A percentile compares a stretch with the other conserved stretches of the same genome.
phyloP scores from a whole-genome alignment of 37 sponge, comb jelly and placozoan genomes.

The Lycopodina hypogea region DNA sequence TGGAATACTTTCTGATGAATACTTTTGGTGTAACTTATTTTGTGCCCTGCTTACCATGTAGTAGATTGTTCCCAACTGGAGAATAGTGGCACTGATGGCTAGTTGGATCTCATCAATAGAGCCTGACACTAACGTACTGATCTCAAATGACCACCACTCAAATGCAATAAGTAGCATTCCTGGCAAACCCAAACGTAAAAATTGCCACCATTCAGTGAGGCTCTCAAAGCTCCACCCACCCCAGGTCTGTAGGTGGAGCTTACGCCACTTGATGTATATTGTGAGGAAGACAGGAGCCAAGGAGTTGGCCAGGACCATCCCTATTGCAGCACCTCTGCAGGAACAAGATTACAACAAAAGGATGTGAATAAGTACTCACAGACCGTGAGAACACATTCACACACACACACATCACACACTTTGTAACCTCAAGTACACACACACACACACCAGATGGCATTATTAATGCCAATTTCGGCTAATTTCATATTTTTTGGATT shows the following conservation, averaged over 20 bases:
- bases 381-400: background rate
- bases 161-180: conserved; percentile 46
- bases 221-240: conserved; percentile 72
- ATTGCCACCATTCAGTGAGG: conserved; percentile 49
- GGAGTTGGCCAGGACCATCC: conserved; percentile 4
- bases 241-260: conserved; percentile 54
- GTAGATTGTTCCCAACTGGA: conserved; percentile 7
- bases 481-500: too few species aligned
- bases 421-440: background rate
- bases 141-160: conserved; percentile 63
- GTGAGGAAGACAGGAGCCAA: conserved; percentile 28
- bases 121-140: conserved; percentile 45
- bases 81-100: conserved; percentile 25
- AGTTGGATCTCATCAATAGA: conserved; percentile 31
- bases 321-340: conserved; percentile 39
- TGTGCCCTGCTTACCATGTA: conserved; percentile 49
- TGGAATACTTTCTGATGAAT: too few species aligned
- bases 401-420: background rate
- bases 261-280: conserved; percentile 19
- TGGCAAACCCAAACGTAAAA: conserved; percentile 14
- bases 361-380: background rate
- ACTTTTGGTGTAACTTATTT: too few species aligned
- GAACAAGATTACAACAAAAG: background rate
- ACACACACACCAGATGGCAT: too few species aligned
- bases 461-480: too few species aligned